phyloP scores from a whole-genome alignment of 2,113 vertebrate genomes.

The Spermophilus dauricus region DNA sequence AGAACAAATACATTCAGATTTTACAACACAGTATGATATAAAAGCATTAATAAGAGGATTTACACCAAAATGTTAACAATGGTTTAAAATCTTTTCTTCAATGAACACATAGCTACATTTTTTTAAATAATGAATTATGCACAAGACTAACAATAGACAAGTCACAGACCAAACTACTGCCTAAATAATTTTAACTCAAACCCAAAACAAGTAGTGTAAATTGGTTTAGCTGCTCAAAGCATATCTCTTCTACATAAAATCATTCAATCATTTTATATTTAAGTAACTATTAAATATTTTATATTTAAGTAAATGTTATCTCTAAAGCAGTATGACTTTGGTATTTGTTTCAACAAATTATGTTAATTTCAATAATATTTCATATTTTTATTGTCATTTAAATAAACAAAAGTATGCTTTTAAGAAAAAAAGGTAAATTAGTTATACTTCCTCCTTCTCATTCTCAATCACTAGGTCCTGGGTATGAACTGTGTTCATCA shows the following conservation, averaged over 20 bases:
- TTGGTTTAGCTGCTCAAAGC: neutral
- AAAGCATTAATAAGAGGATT: neutral
- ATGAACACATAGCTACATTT: neutral
- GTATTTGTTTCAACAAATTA: conserved; percentile 18
- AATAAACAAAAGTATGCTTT: conserved; percentile 6
- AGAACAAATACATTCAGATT: neutral
- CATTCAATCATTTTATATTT: conserved; percentile 7
- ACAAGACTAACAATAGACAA: neutral
- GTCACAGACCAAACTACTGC: neutral
- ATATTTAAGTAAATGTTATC: neutral
- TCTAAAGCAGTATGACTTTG: neutral
- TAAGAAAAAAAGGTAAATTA: neutral
- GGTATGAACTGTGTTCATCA: neutral
- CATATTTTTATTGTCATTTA: conserved; percentile 22
- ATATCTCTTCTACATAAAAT: neutral
- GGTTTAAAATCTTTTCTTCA: neutral
- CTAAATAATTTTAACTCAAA: neutral
- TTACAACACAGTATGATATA: neutral
- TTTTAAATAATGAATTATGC: conserved; percentile 34
- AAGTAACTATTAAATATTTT: neutral
- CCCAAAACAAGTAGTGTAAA: neutral
- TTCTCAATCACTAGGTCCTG: conserved; percentile 31
- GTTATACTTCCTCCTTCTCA: neutral
- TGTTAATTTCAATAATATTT: neutral
- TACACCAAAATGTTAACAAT: neutral